Evolutionary conservation across 2,888 invertebrate genomes (phyloP), one percentile per base, ranked within the genome.

Genomic region (Eupithecia abbreviata): DNA sequence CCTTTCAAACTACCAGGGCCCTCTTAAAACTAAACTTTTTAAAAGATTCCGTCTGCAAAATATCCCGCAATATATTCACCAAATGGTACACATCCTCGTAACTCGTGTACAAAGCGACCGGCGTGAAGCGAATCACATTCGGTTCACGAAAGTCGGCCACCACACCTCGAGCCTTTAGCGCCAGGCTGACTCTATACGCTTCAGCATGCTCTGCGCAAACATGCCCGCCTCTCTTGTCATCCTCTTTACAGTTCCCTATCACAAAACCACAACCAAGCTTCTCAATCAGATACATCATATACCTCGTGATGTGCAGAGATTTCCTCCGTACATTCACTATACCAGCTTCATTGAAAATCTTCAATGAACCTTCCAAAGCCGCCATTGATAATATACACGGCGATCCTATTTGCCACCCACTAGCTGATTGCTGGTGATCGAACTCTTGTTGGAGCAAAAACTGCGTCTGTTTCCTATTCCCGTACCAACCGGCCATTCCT

Each of bases 331-430:
- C 89, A 18, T 89, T 90, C 0, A 74, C 49, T 76, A 94, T 85
- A 0, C 92, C 92, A 0, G 92, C 93, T 82, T 93, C 91, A 5
- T 85, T 82, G 41, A 89, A 86, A 12, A 93, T 88, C 77, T 85
- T 90, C 58, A 94, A 83, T 7, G 93, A 85, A 0, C 93, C 93
- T 82, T 93, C 92, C 13, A 93, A 83, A 6, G 90, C 81, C 0
- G 92, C 92, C 90, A 92, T 92, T 0, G 93, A 90, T 0, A 93
- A 79, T 3, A 93, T 71, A 12, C 85, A 83, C 0, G 94, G 93
- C 0, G 91, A 85, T 7, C 93, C 92, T 3, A 93, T 89, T 77
- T 92, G 93, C 92, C 90, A 92, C 3, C 94, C 94, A 30, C 85
- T 89, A 0, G 91, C 93, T 65, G 90, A 86, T 79, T 89, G 83